These are phyloP conservation scores for Caenorhabditis uteleia DNA, from an alignment of 2,888 invertebrate genomes.

Conservation along the genomic window DNA sequence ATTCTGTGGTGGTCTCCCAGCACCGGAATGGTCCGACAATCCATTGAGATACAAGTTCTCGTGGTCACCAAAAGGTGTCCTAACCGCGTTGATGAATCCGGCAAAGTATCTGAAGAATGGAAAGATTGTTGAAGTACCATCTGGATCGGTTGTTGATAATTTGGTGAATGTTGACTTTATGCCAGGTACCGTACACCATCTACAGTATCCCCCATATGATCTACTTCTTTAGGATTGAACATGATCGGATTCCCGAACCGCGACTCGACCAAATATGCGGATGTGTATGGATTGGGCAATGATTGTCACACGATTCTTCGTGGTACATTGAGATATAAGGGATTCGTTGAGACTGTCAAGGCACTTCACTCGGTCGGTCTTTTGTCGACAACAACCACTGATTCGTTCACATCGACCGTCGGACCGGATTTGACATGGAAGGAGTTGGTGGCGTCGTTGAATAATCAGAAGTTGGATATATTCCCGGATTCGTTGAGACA, in stretches of 20 bases:
- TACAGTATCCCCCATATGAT: neutral
- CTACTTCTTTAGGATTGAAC: conserved; percentile 76
- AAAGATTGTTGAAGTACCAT: conserved; percentile 82
- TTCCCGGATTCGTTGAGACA: conserved; percentile 91
- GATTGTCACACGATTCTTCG: conserved; percentile 83
- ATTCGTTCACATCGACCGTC: conserved; percentile 84
- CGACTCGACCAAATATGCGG: conserved; percentile 87
- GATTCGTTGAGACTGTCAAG: conserved; percentile 87
- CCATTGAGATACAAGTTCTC: conserved; percentile 84
- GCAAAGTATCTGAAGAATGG: conserved; percentile 86
- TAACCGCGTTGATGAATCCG: conserved; percentile 86
- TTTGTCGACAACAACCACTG: conserved; percentile 84
- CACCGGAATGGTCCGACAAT: conserved; percentile 93
- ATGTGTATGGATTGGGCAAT: conserved; percentile 83
- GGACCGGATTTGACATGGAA: conserved; percentile 97
- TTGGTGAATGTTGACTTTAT: conserved; percentile 84
- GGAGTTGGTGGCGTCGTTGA: conserved; percentile 83
- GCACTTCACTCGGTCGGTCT: conserved; percentile 87
- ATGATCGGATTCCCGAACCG: conserved; percentile 95
- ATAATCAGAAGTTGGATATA: conserved; percentile 85
- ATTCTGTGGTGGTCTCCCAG: conserved; percentile 95
- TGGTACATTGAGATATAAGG: conserved; percentile 89
- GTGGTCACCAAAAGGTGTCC: conserved; percentile 93
- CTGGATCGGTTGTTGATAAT: conserved; percentile 86
- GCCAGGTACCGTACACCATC: conserved; percentile 76